Conservation (phyloP, 2,113 vertebrate genomes). For the Oriolus oriolus region DNA sequence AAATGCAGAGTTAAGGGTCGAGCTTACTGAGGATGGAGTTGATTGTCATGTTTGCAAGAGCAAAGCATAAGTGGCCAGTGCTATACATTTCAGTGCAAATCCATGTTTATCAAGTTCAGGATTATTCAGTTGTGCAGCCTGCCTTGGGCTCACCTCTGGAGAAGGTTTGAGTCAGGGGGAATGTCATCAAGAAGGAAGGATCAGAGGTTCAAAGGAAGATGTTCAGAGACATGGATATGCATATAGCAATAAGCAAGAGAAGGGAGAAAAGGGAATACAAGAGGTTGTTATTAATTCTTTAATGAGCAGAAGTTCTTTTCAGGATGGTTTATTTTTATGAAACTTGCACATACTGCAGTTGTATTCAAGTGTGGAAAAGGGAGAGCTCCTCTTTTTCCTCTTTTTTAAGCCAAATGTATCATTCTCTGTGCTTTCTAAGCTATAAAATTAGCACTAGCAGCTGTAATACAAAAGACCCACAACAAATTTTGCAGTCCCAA, state of each 20-base stretch:
- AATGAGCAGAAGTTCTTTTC: not conserved
- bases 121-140: not conserved
- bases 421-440: not conserved
- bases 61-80: not conserved
- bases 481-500: not conserved
- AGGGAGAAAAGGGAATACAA: not conserved
- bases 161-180: not conserved
- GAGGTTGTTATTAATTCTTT: not conserved
- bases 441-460: slow-evolving; percentile 18
- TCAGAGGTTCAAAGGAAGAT: not conserved
- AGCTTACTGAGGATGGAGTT: not conserved
- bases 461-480: not conserved
- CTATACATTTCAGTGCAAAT: not conserved
- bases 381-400: not conserved
- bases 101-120: not conserved
- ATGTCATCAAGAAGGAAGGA: not conserved
- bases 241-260: not conserved
- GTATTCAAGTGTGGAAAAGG: not conserved
- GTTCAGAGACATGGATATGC: not conserved
- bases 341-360: not conserved
- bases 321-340: not conserved
- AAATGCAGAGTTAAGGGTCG: not conserved
- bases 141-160: not conserved
- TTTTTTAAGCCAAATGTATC: not conserved
- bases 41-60: not conserved